Base-by-base conservation (phyloP, 2,888 invertebrate species). In the Lasioglossum villosulum region DNA sequence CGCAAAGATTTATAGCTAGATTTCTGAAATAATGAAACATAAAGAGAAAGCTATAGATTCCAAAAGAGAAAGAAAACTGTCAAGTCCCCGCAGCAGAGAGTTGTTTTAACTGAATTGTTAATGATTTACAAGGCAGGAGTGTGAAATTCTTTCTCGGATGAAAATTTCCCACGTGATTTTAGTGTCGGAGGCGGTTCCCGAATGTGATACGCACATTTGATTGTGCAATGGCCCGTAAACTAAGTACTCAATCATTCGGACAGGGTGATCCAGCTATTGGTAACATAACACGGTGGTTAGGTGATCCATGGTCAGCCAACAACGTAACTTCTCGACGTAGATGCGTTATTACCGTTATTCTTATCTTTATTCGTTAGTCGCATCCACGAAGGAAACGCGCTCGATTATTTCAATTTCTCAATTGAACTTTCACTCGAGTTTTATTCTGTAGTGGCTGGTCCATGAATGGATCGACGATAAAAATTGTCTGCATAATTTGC, bases 221-320 rank as follows among this genome's bases (percentile, higher is more conserved):
- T 84, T 80, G 77, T 75, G 39, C 63, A 86, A 78, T 19, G 42
- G 63, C 71, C 71, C 14, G 59, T 56, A 78, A 66, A 59, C 14
- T 78, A 75, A 68, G 56, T 71, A 63, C 63, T 42, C 63, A 78
- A 77, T 75, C 74, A 77, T 66, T 80, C 84, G 39, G 19, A 0
- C 37, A 74, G 71, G 27, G 45, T 45, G 70, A 80, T 71, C 72
- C 66, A 68, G 5, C 37, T 12, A 73, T 59, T 73, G 66, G 72
- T 79, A 85, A 85, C 73, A 66, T 75, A 80, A 86, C 77, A 81
- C 75, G 71, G 66, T 59, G 72, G 78, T 68, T 73, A 84, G 79
- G 45, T 56, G 79, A 75, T 71, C 71, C n/a, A 56, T 68, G 56
- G 75, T 77, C 66, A 71, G 23, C 59, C 48, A 48, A 73, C 78